These are phyloP conservation scores for Myrmecobius fasciatus DNA, from an alignment of 2,113 vertebrate species.

Conservation along the genomic window DNA sequence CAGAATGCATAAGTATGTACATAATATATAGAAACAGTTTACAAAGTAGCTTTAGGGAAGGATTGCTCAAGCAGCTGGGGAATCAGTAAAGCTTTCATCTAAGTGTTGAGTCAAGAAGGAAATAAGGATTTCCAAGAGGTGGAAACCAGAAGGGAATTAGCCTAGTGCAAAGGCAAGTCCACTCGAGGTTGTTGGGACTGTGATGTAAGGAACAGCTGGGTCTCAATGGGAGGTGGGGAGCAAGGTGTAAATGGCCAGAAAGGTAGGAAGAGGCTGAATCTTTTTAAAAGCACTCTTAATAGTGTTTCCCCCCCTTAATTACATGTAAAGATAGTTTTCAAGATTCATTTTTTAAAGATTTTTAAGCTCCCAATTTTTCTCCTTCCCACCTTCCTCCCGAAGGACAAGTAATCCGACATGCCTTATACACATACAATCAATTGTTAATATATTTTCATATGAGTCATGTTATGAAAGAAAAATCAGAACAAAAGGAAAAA, in stretches of 20 bases:
- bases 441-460: too few species aligned
- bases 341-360: too few species aligned
- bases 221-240: neutral
- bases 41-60: neutral
- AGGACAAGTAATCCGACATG: too few species aligned
- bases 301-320: too few species aligned
- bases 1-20: neutral
- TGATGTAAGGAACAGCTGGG: neutral
- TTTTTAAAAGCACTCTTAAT: too few species aligned
- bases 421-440: too few species aligned
- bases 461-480: too few species aligned
- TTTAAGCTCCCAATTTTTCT: too few species aligned
- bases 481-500: too few species aligned
- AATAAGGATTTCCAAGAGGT: neutral
- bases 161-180: neutral
- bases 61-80: neutral
- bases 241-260: neutral
- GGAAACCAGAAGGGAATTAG: neutral
- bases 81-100: neutral
- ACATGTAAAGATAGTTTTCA: too few species aligned
- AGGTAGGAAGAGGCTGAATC: neutral
- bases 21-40: neutral
- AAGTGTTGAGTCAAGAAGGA: neutral
- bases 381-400: too few species aligned
- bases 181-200: neutral